Base-by-base conservation (phyloP, 2,113 vertebrate species). In the Delphinus delphis region DNA sequence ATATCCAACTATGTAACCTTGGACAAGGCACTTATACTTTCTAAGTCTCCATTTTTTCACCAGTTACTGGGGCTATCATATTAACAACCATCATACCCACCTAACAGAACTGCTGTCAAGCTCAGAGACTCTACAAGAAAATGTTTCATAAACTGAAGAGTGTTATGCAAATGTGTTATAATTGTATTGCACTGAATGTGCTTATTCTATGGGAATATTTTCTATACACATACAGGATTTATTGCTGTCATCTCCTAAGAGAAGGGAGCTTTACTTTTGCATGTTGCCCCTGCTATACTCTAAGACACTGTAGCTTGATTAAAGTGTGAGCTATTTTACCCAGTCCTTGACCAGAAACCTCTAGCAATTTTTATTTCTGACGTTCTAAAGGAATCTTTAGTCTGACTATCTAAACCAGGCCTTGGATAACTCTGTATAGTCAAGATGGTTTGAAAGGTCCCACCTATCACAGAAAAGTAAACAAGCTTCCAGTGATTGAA, bases 331-430 rank as follows among this genome's bases (percentile, higher is more conserved):
- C 14, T 84, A 10, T 79, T 80, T 73, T 8, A 86, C 17, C 91
- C 53, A 15, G 28, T 71, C 50, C 83, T 87, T 93, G 55, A 77
- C 50, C 33, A 83, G 38, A 93, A 89, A 60, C 25, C 9, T 90
- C 70, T 60, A 94, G 65, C 21, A 82, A 68, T 58, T 80, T 80
- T 38, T 70, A 84, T 84, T 87, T 95, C 53, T 95, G 38, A 79
- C 91, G 86, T 85, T 90, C 41, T 47, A 96, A 94, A 96, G n/a
- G 84, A 90, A 95, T 67, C 33, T 96, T 82, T 47, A 55, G 44
- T 87, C 58, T 82, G 71, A 53, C 13, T 2, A 3, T 92, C 60
- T 95, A 77, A 83, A 80, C 38, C 25, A 93, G 50, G 9, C 4
- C 38, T 76, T 81, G 60, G 50, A 74, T 12, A 92, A 6, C 36